Evolutionary conservation across 2,888 invertebrate genomes (phyloP).

Genomic region (Heliconius ismenius): DNA sequence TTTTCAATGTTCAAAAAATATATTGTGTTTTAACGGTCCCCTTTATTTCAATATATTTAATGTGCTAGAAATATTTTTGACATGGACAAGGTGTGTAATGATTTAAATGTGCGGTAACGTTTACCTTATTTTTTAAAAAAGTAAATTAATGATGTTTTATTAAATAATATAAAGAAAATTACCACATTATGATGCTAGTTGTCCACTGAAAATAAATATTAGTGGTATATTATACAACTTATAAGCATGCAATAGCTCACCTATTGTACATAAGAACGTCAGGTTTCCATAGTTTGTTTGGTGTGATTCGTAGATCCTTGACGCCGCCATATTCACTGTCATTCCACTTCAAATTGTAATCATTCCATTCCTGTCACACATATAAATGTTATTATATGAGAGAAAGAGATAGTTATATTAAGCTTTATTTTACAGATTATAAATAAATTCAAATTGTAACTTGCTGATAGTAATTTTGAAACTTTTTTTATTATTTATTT

Average conservation of each 20-base stretch:
- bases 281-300: slow-evolving; percentile 98
- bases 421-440: not conserved
- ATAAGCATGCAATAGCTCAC: slow-evolving; percentile 76
- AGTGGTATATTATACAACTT: slow-evolving; percentile 30
- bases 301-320: slow-evolving; percentile 96
- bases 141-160: not conserved
- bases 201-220: slow-evolving; percentile 41
- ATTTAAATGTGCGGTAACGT: not conserved
- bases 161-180: slow-evolving; percentile 17
- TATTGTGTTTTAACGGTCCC: too few species aligned
- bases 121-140: not conserved
- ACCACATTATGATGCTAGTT: slow-evolving; percentile 30
- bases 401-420: slow-evolving; percentile 48
- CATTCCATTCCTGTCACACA: slow-evolving; percentile 95
- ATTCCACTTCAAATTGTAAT: slow-evolving; percentile 98
- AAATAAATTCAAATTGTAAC: not conserved
- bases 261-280: slow-evolving; percentile 99
- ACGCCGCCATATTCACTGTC: slow-evolving; percentile 96
- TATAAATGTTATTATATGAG: slow-evolving; percentile 48
- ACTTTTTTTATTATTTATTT: not conserved
- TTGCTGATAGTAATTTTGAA: not conserved
- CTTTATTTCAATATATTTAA: not conserved
- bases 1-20: too few species aligned
- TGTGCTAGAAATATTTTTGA: not conserved
- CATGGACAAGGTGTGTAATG: not conserved